phyloP scores from a whole-genome alignment of 2,113 vertebrate genomes.

The Sorex araneus region DNA sequence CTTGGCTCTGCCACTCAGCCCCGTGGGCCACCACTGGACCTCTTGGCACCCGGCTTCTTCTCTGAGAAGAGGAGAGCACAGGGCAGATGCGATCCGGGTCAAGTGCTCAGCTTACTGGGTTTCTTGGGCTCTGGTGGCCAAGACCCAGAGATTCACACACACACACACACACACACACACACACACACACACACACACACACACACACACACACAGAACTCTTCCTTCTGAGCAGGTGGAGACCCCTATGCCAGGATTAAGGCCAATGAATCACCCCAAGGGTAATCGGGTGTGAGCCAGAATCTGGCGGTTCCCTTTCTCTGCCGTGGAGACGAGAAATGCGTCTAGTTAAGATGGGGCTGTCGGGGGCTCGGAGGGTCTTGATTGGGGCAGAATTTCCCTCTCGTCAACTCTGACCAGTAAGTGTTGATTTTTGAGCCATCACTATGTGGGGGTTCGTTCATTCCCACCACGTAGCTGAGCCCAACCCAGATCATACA shows the following conservation, averaged over 20 bases:
- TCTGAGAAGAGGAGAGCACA: not conserved
- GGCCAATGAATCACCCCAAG: not conserved
- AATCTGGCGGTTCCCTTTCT: not conserved
- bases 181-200: too few relatives aligned
- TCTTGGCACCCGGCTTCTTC: not conserved
- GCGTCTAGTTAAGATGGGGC: not conserved
- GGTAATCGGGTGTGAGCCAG: not conserved
- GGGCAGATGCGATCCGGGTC: not conserved
- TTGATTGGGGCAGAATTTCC: not conserved
- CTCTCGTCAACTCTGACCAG: not conserved
- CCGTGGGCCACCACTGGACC: not conserved
- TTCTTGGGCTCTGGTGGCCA: too few relatives aligned
- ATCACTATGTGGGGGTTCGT: not conserved
- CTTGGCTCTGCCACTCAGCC: too few relatives aligned
- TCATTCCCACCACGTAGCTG: not conserved
- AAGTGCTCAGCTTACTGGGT: not conserved
- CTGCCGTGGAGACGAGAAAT: not conserved
- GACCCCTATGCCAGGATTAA: not conserved
- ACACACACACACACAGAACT: too few relatives aligned
- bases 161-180: too few relatives aligned
- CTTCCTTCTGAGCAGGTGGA: not conserved
- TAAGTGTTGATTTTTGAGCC: not conserved
- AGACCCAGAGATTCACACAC: too few relatives aligned
- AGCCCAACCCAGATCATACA: not conserved
- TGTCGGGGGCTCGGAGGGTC: accelerated